Conservation (phyloP, 1,140 invertebrate genomes). For the Piezodorus guildinii region DNA sequence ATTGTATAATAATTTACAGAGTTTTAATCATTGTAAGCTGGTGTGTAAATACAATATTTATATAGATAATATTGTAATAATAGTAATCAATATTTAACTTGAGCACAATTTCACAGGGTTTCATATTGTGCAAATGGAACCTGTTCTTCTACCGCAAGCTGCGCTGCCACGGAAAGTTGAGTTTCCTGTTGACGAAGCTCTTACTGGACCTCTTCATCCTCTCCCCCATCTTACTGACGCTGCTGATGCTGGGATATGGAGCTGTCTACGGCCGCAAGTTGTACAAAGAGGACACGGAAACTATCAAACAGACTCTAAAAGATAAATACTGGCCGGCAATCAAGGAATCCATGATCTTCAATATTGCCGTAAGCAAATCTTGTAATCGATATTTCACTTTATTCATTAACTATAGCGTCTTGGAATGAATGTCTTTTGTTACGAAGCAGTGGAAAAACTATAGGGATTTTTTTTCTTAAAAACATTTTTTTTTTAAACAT, state of each 20-base stretch:
- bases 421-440: too few relatives aligned
- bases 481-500: too few relatives aligned
- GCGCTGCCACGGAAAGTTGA: not conserved
- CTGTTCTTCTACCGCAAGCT: not conserved
- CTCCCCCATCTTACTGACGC: not conserved
- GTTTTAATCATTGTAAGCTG: too few relatives aligned
- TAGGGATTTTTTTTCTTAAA: too few relatives aligned
- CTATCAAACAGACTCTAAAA: not conserved
- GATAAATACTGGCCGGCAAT: not conserved
- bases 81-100: too few relatives aligned
- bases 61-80: too few relatives aligned
- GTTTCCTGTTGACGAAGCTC: not conserved
- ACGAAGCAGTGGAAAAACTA: too few relatives aligned
- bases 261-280: not conserved
- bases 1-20: too few relatives aligned
- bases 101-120: not conserved
- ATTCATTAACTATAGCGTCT: too few relatives aligned
- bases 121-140: not conserved
- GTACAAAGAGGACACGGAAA: not conserved
- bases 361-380: not conserved
- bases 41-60: too few relatives aligned
- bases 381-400: too few relatives aligned
- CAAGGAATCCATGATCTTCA: not conserved
- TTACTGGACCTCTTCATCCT: not conserved
- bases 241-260: not conserved